Percentiles rank a stretch among this genome's conserved stretches.
These are phyloP conservation scores for Caenorhabditis panamensis DNA, from an alignment of 2,888 invertebrate genomes.

Conservation along the genomic window DNA sequence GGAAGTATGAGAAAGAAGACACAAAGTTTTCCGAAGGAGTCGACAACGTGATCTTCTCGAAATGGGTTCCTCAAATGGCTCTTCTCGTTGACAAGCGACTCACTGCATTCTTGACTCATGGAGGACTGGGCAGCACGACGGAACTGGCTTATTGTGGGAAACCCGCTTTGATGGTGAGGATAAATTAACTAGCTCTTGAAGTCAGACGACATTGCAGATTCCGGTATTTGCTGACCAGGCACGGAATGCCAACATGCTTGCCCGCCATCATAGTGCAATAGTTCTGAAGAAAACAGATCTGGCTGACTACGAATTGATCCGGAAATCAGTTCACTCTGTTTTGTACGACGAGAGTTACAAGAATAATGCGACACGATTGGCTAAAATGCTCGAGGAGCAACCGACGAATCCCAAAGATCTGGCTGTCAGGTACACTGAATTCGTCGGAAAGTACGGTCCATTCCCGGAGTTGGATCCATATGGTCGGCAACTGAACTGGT, in stretches of 20 bases:
- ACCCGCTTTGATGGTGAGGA: constrained; percentile 41
- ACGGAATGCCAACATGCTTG: constrained; percentile 55
- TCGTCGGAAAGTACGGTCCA: constrained; percentile 49
- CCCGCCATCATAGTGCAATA: constrained; percentile 33
- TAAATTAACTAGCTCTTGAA: constrained; percentile 22
- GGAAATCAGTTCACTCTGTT: constrained; percentile 17
- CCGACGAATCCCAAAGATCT: constrained; percentile 46
- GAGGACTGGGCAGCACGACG: constrained; percentile 57
- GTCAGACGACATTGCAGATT: constrained; percentile 10
- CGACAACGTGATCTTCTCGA: constrained; percentile 41
- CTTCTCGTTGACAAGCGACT: constrained; percentile 47
- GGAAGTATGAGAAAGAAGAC: constrained; percentile 61
- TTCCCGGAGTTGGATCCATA: constrained; percentile 26
- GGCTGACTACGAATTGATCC: constrained; percentile 9
- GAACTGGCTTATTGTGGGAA: constrained; percentile 56
- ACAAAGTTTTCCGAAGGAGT: constrained; percentile 21
- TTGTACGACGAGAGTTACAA: constrained; percentile 21
- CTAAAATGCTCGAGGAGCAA: constrained; percentile 33
- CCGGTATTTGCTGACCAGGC: constrained; percentile 59
- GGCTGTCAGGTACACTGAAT: constrained; percentile 51
- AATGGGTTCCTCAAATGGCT: constrained; percentile 58
- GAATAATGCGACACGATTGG: constrained; percentile 26
- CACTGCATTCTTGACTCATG: constrained; percentile 58
- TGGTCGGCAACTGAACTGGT: constrained; percentile 27
- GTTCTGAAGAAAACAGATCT: constrained; percentile 47